Percentiles rank a stretch among this genome's conserved stretches.
phyloP scores from a whole-genome alignment of 1,140 invertebrate genomes.

The Cotesia chilonis region DNA sequence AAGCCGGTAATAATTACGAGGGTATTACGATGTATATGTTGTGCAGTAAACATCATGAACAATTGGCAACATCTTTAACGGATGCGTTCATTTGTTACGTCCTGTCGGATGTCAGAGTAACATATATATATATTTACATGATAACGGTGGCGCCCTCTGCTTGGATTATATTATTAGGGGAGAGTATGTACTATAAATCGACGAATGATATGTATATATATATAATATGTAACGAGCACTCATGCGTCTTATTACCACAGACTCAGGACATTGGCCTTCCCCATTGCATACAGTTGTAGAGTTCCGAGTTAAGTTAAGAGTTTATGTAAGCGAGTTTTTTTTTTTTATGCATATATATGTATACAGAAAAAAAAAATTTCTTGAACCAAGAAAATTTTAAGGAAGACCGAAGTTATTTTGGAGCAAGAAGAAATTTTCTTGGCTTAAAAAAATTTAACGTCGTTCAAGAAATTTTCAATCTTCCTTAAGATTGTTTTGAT shows the following conservation, averaged over 20 bases:
- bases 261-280: slow-evolving; percentile 62
- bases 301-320: slow-evolving; percentile 19
- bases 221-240: slow-evolving; percentile 14
- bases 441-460: too few species aligned
- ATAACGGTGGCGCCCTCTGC: slow-evolving; percentile 19
- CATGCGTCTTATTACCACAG: slow-evolving; percentile 43
- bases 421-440: too few species aligned
- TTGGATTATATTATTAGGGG: neutral
- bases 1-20: too few species aligned
- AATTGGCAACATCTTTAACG: slow-evolving; percentile 32
- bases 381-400: too few species aligned
- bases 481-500: too few species aligned
- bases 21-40: too few species aligned
- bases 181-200: slow-evolving; percentile 22
- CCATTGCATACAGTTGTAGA: slow-evolving; percentile 36
- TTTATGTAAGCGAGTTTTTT: slow-evolving; percentile 33
- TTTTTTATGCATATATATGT: too few species aligned
- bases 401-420: too few species aligned
- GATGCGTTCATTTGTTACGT: slow-evolving; percentile 36
- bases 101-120: slow-evolving; percentile 29
- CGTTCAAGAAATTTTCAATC: too few species aligned
- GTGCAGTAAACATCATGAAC: neutral
- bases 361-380: too few species aligned
- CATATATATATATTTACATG: too few species aligned
- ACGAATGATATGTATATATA: slow-evolving; percentile 19